A percentile compares a stretch with the other conserved stretches of the same genome.
These are phyloP conservation scores for Pristis pectinata DNA, from an alignment of 2,797 vertebrate species.

Conservation along the genomic window DNA sequence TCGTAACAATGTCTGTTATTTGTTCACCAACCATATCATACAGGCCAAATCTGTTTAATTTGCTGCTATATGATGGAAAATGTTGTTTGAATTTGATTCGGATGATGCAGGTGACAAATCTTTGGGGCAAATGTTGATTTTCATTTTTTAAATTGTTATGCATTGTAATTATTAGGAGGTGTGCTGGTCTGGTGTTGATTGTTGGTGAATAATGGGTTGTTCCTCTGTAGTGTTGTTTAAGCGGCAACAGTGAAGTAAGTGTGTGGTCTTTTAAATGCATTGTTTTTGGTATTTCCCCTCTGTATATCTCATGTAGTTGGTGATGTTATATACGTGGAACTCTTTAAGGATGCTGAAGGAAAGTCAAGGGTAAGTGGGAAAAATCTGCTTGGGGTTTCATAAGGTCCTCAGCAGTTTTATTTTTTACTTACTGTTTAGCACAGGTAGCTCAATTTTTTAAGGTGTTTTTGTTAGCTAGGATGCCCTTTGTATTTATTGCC, in stretches of 20 bases:
- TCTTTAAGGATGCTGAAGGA: conserved; percentile 99
- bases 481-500: conserved; percentile 35
- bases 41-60: conserved; percentile 66
- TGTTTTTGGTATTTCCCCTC: conserved; percentile 99
- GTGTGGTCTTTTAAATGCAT: conserved; percentile 97
- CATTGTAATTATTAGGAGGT: conserved; percentile 85
- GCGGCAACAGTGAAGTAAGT: conserved; percentile 90
- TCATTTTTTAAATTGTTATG: conserved; percentile 44
- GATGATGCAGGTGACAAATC: conserved; percentile 32
- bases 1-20: conserved; percentile 56
- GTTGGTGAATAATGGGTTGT: conserved; percentile 95
- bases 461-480: conserved; percentile 34
- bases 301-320: conserved; percentile 99
- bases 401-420: conserved; percentile 92
- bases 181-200: conserved; percentile 91
- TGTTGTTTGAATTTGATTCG: conserved; percentile 27
- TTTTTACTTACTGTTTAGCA: conserved; percentile 48
- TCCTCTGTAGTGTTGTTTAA: conserved; percentile 90
- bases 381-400: conserved; percentile 91
- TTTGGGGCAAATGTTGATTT: conserved; percentile 34
- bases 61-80: conserved; percentile 23
- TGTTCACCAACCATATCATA: conserved; percentile 82
- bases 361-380: conserved; percentile 99
- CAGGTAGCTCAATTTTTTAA: conserved; percentile 30
- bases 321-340: conserved; percentile 99